Percentiles rank a stretch among this genome's conserved stretches.
phyloP scores from a whole-genome alignment of 2,797 vertebrate species.

The Toxotes lorentzi region DNA sequence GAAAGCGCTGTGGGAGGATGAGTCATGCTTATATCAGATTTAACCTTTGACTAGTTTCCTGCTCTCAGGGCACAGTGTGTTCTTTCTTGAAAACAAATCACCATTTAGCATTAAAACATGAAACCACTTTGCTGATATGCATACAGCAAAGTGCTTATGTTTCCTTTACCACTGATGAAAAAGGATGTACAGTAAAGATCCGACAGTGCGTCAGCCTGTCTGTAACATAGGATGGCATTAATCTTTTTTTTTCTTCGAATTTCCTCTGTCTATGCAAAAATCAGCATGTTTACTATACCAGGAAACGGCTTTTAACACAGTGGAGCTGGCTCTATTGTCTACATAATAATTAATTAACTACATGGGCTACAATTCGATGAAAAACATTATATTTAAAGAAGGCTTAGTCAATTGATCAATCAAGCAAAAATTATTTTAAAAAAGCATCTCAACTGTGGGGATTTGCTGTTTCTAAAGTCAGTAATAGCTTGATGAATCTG shows the following conservation, averaged over 20 bases:
- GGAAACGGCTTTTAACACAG: slow-evolving; percentile 4
- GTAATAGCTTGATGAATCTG: background rate
- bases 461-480: background rate
- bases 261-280: slow-evolving; percentile 9
- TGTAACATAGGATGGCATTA: background rate
- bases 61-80: background rate
- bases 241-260: slow-evolving; percentile 26
- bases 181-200: background rate
- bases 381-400: background rate
- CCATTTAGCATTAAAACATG: slow-evolving; percentile 8
- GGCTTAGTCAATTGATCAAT: background rate
- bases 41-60: slow-evolving; percentile 67
- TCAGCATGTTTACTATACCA: background rate
- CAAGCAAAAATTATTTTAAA: background rate
- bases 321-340: background rate
- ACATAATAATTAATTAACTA: background rate
- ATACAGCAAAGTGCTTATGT: slow-evolving; percentile 7
- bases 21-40: background rate
- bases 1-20: slow-evolving; percentile 56
- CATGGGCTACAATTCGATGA: background rate
- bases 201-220: background rate
- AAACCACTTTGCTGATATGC: slow-evolving; percentile 53
- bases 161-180: slow-evolving; percentile 45
- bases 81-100: slow-evolving; percentile 38
- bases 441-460: background rate